Percentiles rank a stretch among this genome's conserved stretches.
Evolutionary conservation across 2,888 invertebrate genomes (phyloP).

Genomic region (Sphaerophoria taeniata): DNA sequence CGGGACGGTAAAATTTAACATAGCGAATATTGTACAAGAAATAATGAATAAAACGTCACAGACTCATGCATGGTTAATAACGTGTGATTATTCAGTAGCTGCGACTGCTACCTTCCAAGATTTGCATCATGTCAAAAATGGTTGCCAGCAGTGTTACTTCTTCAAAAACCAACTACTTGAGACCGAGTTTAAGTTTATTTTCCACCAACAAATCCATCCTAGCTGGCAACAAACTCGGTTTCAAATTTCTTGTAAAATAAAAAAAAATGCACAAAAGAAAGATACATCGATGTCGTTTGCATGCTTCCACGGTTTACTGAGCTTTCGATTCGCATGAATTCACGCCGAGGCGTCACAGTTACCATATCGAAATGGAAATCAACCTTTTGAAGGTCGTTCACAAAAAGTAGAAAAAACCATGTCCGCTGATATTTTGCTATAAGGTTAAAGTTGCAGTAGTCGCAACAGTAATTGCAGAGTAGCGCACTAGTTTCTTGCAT

Average conservation of each 20-base stretch:
- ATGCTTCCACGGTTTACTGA: conserved; percentile 56
- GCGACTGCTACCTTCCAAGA: neutral
- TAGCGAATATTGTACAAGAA: neutral
- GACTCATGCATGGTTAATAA: too few relatives aligned
- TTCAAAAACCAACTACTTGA: too few relatives aligned
- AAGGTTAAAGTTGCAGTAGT: conserved; percentile 27
- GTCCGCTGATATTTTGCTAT: conserved; percentile 10
- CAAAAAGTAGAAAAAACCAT: neutral
- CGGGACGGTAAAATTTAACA: neutral
- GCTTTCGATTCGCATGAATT: conserved; percentile 62
- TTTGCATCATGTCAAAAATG: neutral
- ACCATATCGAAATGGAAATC: conserved; percentile 57
- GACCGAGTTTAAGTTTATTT: too few relatives aligned
- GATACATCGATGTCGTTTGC: conserved; percentile 61
- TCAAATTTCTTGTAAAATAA: neutral
- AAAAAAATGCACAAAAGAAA: conserved; percentile 19
- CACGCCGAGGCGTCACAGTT: conserved; percentile 55
- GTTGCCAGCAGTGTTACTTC: neutral
- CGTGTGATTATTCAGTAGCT: neutral
- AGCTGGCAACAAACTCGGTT: neutral
- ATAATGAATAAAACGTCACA: conserved; percentile 14
- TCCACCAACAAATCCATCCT: too few relatives aligned
- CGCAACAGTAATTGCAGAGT: neutral
- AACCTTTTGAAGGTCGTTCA: conserved; percentile 67
- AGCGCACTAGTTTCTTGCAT: conserved; percentile 38